These are phyloP conservation scores for Anneissia japonica DNA, from an alignment of 35 echinoderm and acorn worm genomes.

Conservation along the genomic window DNA sequence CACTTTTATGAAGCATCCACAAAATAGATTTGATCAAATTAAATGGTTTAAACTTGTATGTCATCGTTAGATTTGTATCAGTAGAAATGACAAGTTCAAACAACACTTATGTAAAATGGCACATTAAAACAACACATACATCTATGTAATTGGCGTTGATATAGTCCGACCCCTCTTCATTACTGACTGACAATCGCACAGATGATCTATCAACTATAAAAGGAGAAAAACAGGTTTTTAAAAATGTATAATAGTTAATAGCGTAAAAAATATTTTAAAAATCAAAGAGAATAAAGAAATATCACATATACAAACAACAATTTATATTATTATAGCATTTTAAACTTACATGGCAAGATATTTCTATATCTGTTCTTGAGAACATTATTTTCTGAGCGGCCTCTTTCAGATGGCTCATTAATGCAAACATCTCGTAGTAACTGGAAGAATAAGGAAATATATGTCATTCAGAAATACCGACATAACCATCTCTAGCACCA, in stretches of 20 bases:
- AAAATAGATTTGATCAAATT: too few relatives aligned
- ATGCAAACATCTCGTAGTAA: constrained; percentile 18
- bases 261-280: neutral
- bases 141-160: constrained; percentile 32
- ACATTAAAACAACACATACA: constrained; percentile 30
- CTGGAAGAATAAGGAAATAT: neutral
- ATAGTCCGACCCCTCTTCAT: constrained; percentile 7
- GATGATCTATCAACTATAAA: constrained; percentile 11
- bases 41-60: too few relatives aligned
- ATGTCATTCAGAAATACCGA: neutral
- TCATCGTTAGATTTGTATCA: too few relatives aligned
- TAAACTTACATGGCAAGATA: constrained; percentile 59
- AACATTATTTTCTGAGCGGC: neutral
- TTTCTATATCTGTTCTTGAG: constrained; percentile 56
- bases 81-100: too few relatives aligned
- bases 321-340: neutral
- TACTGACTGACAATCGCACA: neutral
- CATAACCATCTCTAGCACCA: neutral
- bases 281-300: neutral
- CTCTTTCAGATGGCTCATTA: constrained; percentile 2
- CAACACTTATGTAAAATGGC: neutral
- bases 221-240: neutral
- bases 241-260: neutral
- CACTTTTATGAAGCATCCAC: too few relatives aligned
- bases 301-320: neutral